These are phyloP conservation scores for Salvelinus sp. DNA, from an alignment of 2,113 vertebrate species.

Conservation along the genomic window DNA sequence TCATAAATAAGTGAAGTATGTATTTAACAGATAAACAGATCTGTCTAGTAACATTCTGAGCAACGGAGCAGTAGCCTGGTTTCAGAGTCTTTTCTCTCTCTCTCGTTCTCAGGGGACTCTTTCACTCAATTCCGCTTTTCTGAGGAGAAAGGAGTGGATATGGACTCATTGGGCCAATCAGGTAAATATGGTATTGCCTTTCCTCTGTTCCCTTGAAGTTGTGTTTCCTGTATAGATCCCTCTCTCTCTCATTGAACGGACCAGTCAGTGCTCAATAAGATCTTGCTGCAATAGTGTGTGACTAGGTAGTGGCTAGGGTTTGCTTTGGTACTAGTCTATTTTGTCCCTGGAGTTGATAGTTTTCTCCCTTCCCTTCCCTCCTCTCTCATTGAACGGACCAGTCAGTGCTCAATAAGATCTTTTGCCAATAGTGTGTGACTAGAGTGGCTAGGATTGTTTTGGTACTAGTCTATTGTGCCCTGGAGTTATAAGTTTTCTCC, in stretches of 20 bases:
- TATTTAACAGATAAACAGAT: too few relatives aligned
- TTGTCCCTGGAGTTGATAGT: too few relatives aligned
- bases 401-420: background rate
- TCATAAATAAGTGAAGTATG: background rate
- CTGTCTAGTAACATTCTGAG: conserved; percentile 9
- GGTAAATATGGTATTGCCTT: conserved; percentile 67
- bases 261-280: background rate
- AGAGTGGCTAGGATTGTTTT: too few relatives aligned
- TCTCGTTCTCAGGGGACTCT: conserved; percentile 81
- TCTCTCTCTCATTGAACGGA: too few relatives aligned
- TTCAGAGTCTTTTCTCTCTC: conserved; percentile 11
- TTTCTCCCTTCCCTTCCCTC: too few relatives aligned
- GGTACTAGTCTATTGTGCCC: too few relatives aligned
- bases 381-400: too few relatives aligned
- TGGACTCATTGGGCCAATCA: conserved; percentile 75
- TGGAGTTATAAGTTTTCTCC: too few relatives aligned
- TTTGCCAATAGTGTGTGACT: background rate
- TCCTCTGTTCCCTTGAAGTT: background rate
- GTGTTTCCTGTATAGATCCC: background rate
- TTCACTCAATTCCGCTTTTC: conserved; percentile 91
- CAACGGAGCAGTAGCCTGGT: too few relatives aligned
- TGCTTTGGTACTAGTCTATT: too few relatives aligned
- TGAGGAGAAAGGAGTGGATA: conserved; percentile 92
- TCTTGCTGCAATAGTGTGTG: background rate
- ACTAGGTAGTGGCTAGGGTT: too few relatives aligned